Evolutionary conservation across 2,888 invertebrate species (phyloP).

Genomic region (Mycalesis mineus): DNA sequence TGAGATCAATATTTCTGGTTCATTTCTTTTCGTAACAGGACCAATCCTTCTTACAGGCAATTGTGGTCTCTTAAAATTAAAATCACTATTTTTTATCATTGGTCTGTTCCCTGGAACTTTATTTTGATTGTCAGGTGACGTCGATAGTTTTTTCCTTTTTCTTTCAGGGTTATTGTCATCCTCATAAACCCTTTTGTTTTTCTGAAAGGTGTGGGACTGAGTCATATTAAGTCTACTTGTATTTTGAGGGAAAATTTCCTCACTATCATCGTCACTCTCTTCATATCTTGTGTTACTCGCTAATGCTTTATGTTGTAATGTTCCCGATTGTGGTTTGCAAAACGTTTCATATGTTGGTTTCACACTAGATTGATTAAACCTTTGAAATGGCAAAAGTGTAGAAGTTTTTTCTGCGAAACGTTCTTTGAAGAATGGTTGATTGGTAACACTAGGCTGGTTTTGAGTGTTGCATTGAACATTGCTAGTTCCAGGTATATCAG

Average conservation of each 20-base stretch:
- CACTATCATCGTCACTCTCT: background rate
- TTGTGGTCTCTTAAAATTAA: slow-evolving; percentile 24
- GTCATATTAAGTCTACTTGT: background rate
- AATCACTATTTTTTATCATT: slow-evolving; percentile 17
- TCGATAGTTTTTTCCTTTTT: slow-evolving; percentile 18
- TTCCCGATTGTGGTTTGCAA: slow-evolving; percentile 3
- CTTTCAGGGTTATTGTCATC: slow-evolving; percentile 11
- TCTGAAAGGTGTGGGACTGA: background rate
- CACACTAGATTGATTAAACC: slow-evolving; percentile 45
- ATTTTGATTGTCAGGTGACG: slow-evolving; percentile 5
- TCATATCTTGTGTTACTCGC: slow-evolving; percentile 3
- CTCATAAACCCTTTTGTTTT: slow-evolving; percentile 11
- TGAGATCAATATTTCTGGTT: slow-evolving; percentile 29
- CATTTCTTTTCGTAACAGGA: slow-evolving; percentile 14
- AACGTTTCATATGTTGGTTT: slow-evolving; percentile 1
- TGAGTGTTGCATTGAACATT: slow-evolving; percentile 2
- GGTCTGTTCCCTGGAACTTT: background rate
- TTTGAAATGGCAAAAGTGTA: slow-evolving; percentile 52
- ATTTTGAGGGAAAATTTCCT: background rate
- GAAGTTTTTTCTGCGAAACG: slow-evolving; percentile 45
- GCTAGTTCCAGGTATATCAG: slow-evolving; percentile 7
- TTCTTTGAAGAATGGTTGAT: slow-evolving; percentile 50
- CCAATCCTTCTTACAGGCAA: slow-evolving; percentile 18
- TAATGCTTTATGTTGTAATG: background rate
- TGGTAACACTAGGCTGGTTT: slow-evolving; percentile 22